phyloP scores from a whole-genome alignment of 2,113 vertebrate species.

The Ranitomeya variabilis region DNA sequence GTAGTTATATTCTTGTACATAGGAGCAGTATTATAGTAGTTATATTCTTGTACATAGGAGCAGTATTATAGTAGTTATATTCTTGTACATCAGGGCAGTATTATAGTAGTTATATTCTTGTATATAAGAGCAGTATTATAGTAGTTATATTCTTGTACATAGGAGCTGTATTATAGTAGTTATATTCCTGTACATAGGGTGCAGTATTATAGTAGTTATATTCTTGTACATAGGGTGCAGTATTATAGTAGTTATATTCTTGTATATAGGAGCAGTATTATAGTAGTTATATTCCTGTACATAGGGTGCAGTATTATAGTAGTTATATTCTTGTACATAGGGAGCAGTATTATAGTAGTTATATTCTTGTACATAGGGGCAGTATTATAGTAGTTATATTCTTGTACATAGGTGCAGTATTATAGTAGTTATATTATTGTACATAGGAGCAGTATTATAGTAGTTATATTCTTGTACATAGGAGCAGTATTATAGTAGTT shows the following conservation, averaged over 20 bases:
- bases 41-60: slow-evolving; percentile 1
- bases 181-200: no score
- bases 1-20: background rate
- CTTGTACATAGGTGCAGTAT: background rate
- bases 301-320: no score
- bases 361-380: no score
- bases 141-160: background rate
- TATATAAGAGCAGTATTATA: background rate
- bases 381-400: background rate
- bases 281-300: no score
- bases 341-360: no score
- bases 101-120: slow-evolving; percentile 1
- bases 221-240: no score
- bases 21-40: background rate
- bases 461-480: no score
- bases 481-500: background rate
- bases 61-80: slow-evolving; percentile 7
- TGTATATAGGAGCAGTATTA: no score
- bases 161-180: background rate
- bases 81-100: background rate
- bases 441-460: background rate
- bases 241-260: no score
- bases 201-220: no score
- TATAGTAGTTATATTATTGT: background rate
- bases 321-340: no score